phyloP scores from a whole-genome alignment of 2,113 vertebrate genomes.

The Parus major region DNA sequence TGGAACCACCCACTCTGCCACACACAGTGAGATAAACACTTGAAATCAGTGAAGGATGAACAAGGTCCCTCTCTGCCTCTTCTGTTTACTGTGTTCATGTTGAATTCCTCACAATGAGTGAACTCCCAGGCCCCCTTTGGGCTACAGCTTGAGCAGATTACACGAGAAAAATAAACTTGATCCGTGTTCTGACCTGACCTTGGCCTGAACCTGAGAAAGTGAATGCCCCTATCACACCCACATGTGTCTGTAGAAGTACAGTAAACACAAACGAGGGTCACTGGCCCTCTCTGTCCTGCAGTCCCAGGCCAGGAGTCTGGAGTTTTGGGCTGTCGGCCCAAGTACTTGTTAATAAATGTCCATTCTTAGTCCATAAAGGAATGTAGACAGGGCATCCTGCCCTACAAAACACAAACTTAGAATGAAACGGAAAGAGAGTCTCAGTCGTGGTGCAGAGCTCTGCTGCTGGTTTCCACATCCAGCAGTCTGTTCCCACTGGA shows the following conservation, averaged over 20 bases:
- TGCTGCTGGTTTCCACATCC: not conserved
- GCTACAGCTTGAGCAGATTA: constrained; percentile 10
- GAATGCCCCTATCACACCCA: constrained; percentile 52
- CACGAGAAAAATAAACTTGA: constrained; percentile 14
- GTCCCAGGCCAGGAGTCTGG: constrained; percentile 54
- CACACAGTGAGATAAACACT: not conserved
- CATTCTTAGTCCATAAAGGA: constrained; percentile 47
- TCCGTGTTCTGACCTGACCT: constrained; percentile 23
- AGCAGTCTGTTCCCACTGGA: not conserved
- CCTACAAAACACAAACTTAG: constrained; percentile 47
- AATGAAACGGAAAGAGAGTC: not conserved
- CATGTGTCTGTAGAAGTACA: constrained; percentile 63
- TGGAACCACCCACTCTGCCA: not conserved
- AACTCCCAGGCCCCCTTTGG: not conserved
- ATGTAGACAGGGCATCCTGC: constrained; percentile 65
- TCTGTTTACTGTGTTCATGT: not conserved
- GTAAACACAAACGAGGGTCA: constrained; percentile 51
- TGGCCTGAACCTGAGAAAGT: constrained; percentile 55
- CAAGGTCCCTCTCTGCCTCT: not conserved
- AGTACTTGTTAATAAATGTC: constrained; percentile 65
- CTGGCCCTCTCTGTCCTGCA: constrained; percentile 14
- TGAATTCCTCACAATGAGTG: not conserved
- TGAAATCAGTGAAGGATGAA: not conserved
- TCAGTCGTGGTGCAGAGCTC: not conserved
- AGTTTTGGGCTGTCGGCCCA: constrained; percentile 47